These are phyloP conservation scores for Macquaria australasica DNA, from an alignment of 2,113 vertebrate genomes.

Conservation along the genomic window DNA sequence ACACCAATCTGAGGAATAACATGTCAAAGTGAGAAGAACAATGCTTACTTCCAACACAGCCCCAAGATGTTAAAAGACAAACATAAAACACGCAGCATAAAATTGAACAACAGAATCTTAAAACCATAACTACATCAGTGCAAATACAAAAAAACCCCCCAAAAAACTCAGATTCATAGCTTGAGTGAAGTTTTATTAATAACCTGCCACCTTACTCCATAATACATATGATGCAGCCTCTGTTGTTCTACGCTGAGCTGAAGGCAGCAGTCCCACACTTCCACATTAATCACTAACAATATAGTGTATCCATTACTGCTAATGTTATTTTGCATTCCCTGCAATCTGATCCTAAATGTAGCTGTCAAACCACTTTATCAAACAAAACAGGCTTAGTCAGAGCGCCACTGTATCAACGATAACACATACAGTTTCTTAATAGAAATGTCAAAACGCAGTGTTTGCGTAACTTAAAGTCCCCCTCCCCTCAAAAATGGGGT, in stretches of 20 bases:
- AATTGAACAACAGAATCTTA: background rate
- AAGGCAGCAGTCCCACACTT: slow-evolving; percentile 5
- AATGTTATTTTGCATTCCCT: background rate
- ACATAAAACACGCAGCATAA: no score
- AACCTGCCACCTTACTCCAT: background rate
- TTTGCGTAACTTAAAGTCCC: no score
- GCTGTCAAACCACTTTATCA: background rate
- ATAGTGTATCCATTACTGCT: background rate
- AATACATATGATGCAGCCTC: background rate
- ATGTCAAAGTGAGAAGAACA: background rate
- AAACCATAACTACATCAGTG: background rate
- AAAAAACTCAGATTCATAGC: background rate
- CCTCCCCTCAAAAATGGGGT: no score
- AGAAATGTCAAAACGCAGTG: no score
- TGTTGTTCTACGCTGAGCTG: background rate
- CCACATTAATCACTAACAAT: background rate
- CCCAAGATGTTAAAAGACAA: background rate
- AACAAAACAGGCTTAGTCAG: background rate
- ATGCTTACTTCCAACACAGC: background rate
- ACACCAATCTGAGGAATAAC: background rate
- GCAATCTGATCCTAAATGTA: slow-evolving; percentile 13
- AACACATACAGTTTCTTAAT: no score
- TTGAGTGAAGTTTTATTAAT: background rate
- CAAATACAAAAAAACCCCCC: background rate
- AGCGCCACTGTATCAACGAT: background rate